Conservation (phyloP, 2,797 vertebrate genomes). For the Danio choprae region DNA sequence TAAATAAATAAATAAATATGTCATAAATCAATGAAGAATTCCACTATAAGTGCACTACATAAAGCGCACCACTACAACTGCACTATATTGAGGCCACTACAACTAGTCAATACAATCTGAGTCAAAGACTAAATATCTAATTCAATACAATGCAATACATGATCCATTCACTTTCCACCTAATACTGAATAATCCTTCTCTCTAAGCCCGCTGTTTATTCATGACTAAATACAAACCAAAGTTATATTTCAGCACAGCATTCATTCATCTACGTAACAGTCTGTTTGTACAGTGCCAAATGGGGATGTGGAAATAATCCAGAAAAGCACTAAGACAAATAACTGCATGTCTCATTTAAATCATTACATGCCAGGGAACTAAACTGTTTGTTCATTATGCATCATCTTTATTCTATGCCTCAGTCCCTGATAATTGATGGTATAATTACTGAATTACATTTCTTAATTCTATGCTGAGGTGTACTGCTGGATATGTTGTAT, state of each 20-base stretch:
- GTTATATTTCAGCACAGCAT: background rate
- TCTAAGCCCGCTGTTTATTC: background rate
- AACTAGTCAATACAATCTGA: too few species aligned
- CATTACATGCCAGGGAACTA: background rate
- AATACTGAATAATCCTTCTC: background rate
- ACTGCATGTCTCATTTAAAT: slow-evolving; percentile 2
- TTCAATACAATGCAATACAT: background rate
- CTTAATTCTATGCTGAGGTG: slow-evolving; percentile 26
- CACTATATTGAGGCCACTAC: too few species aligned
- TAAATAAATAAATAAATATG: too few species aligned
- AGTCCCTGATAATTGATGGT: background rate
- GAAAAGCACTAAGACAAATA: background rate
- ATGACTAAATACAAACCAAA: background rate
- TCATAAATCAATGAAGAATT: too few species aligned
- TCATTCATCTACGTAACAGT: background rate
- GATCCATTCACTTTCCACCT: background rate
- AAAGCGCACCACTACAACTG: too few species aligned
- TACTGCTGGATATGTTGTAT: slow-evolving; percentile 1
- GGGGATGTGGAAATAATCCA: background rate
- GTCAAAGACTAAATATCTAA: too few species aligned
- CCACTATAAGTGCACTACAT: too few species aligned
- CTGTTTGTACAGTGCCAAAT: background rate
- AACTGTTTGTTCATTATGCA: background rate
- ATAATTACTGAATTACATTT: slow-evolving; percentile 22
- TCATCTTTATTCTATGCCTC: background rate